Evolutionary conservation across 2,888 invertebrate species (phyloP).

Genomic region (Clanis bilineata): DNA sequence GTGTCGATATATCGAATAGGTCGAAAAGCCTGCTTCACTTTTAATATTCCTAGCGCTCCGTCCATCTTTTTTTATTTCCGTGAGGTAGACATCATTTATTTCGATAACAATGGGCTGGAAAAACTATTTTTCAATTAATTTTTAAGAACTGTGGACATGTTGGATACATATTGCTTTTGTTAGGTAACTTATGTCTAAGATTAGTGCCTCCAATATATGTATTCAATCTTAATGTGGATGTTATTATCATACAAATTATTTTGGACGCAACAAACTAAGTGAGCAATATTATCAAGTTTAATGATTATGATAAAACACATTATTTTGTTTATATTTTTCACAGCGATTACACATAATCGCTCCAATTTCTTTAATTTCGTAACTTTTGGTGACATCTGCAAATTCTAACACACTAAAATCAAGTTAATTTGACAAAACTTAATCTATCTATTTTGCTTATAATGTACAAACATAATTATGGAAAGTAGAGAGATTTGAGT

Average conservation of each 20-base stretch:
- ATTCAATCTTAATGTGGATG: neutral
- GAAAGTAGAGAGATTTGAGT: neutral
- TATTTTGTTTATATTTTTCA: neutral
- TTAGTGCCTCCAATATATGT: neutral
- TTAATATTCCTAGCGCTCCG: too few relatives aligned
- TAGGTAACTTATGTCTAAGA: neutral
- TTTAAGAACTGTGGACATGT: neutral
- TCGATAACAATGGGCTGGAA: neutral
- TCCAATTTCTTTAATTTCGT: neutral
- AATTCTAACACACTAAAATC: neutral
- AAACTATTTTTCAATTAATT: neutral
- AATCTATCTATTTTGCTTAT: neutral
- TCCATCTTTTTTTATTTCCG: too few relatives aligned
- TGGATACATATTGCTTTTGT: neutral
- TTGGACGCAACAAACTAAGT: conserved; percentile 10
- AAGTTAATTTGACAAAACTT: too few relatives aligned
- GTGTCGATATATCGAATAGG: too few relatives aligned
- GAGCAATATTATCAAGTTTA: conserved; percentile 2
- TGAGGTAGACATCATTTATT: too few relatives aligned
- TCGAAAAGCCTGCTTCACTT: too few relatives aligned
- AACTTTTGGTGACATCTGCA: neutral
- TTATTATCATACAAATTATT: neutral
- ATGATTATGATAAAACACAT: too few relatives aligned
- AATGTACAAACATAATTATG: neutral
- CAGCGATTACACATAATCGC: neutral